Base-by-base conservation (phyloP, 1,140 invertebrate genomes). In the Bombus picipes region DNA sequence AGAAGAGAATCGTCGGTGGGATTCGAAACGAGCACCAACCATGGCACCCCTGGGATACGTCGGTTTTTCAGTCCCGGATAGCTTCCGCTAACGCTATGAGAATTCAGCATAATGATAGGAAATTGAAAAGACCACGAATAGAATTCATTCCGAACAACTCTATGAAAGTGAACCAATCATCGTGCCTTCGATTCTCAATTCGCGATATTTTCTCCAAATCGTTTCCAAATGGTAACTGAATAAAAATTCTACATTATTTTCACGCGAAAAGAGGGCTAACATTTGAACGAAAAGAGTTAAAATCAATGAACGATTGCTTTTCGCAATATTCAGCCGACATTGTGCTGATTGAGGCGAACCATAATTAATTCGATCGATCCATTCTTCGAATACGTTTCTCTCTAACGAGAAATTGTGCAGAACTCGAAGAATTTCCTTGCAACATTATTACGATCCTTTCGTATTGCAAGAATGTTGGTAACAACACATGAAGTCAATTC, bases 401-500 rank as follows among this genome's bases (percentile, higher is more conserved):
- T 73, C 43, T 68, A 34, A 74, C 75, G 66, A 73, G 41, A 65
- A 28, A 3, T 70, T 25, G 72, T 66, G 34, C 72, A 73, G 53
- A 66, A 68, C 85, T 82, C 74, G 18, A 28, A 47, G 82, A 79
- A 80, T 82, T 37, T 57, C 62, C 32, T 37, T 28, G 59, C 39
- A 81, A 57, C 62, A 68, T 83, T 87, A 62, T 59, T 62, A 81
- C 79, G 47, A 53, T 53, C 47, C 47, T 53, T 87, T 76, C 76
- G 72, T 68, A 75, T 66, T 73, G 57, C 68, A 79, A 82, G 83
- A 88, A 89, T 86, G 85, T 89, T 57, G 39, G 43, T 57, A 62
- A 68, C 37, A 70, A 76, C 66, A 72, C 66, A 57, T 75, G 73
- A 53, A 47, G 65, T 59, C 47, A 22, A 22, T 78, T 89, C 82